A percentile compares a stretch with the other conserved stretches of the same genome.
phyloP scores from a whole-genome alignment of 2,888 invertebrate species.

The Luperina testacea region DNA sequence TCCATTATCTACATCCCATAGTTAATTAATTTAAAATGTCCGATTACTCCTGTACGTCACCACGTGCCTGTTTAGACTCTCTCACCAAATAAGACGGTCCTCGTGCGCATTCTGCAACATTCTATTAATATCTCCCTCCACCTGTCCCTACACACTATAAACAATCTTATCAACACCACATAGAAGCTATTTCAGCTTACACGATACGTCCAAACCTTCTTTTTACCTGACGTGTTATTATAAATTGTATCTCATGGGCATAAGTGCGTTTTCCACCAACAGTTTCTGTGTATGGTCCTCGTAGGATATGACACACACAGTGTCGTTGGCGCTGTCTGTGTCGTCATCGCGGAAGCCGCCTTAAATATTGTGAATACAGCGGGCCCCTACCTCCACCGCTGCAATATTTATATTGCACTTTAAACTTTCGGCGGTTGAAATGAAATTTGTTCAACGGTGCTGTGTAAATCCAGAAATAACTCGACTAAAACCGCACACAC shows the following conservation, averaged over 20 bases:
- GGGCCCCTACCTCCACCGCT: slow-evolving; percentile 71
- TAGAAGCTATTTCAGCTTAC: slow-evolving; percentile 62
- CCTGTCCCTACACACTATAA: slow-evolving; percentile 48
- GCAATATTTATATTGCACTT: slow-evolving; percentile 84
- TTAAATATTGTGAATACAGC: slow-evolving; percentile 70
- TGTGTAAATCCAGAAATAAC: slow-evolving; percentile 83
- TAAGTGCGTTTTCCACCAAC: slow-evolving; percentile 70
- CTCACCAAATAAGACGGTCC: slow-evolving; percentile 85
- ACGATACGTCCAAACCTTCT: slow-evolving; percentile 57
- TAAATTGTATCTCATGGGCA: slow-evolving; percentile 74
- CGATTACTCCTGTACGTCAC: slow-evolving; percentile 66
- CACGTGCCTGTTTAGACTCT: slow-evolving; percentile 71
- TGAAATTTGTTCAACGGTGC: slow-evolving; percentile 85
- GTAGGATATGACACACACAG: slow-evolving; percentile 59
- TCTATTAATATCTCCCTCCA: slow-evolving; percentile 78
- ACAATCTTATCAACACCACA: slow-evolving; percentile 53
- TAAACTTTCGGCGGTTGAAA: slow-evolving; percentile 84
- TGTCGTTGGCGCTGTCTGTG: slow-evolving; percentile 56
- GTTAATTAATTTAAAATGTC: slow-evolving; percentile 4
- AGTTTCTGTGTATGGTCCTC: slow-evolving; percentile 35
- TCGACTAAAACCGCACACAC: slow-evolving; percentile 45
- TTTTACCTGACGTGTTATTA: slow-evolving; percentile 79
- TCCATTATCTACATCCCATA: neutral
- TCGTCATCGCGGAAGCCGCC: slow-evolving; percentile 54
- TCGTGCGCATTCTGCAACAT: slow-evolving; percentile 82